A percentile compares a stretch with the other conserved stretches of the same genome.
Conservation (phyloP, 2,113 vertebrate species). For the Colistium nudipinnis region DNA sequence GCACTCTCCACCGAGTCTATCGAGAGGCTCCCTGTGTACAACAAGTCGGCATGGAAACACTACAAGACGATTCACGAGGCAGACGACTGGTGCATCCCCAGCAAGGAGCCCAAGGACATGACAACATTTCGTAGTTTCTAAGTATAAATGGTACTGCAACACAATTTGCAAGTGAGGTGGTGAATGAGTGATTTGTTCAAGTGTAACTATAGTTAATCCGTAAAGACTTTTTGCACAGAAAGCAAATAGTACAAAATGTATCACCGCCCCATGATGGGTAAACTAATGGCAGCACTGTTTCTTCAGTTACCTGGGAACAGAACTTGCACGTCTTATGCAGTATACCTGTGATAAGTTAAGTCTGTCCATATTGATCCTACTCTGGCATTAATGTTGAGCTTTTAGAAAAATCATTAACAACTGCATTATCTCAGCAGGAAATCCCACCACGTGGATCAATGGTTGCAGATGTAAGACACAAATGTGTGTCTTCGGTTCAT, state of each 20-base stretch:
- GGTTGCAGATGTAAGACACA: too few species aligned
- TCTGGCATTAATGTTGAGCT: neutral
- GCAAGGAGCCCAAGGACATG: slow-evolving; percentile 97
- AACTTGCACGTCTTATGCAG: too few species aligned
- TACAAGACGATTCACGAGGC: slow-evolving; percentile 93
- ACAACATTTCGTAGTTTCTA: slow-evolving; percentile 92
- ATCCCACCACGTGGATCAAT: neutral
- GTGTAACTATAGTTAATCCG: neutral
- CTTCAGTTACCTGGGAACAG: neutral
- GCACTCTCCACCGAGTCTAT: slow-evolving; percentile 95
- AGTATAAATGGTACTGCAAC: neutral
- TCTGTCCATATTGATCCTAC: neutral
- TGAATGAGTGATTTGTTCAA: slow-evolving; percentile 4
- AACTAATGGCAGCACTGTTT: neutral
- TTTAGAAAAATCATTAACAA: too few species aligned
- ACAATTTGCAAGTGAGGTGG: neutral
- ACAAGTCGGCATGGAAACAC: slow-evolving; percentile 96
- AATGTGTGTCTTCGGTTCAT: neutral
- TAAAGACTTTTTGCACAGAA: slow-evolving; percentile 11
- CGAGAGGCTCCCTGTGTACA: slow-evolving; percentile 96
- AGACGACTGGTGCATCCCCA: slow-evolving; percentile 96
- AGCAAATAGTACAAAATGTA: neutral
- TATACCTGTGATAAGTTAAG: neutral
- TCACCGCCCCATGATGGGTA: neutral
- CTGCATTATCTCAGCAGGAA: neutral